Evolutionary conservation across 2,888 invertebrate genomes (phyloP), one percentile per base, ranked within the genome.

Genomic region (Tetheella fluctuosa): DNA sequence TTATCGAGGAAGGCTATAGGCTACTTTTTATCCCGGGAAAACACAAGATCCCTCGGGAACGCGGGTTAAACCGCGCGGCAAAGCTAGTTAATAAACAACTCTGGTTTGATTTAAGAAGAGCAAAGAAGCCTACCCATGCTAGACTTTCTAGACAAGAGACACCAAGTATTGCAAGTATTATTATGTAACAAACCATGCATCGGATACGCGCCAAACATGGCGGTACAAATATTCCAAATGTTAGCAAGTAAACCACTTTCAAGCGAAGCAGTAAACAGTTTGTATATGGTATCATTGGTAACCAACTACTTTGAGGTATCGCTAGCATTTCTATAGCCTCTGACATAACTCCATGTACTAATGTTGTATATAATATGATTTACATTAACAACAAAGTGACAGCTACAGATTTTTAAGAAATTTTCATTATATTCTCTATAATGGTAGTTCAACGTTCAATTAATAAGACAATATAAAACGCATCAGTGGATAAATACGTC

Each of bases 241-340:
- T 23, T 55, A 3, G 48, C 55, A 37, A n/a, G 54, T 12, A 54
- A n/a, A 54, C 30, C 30, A 55, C 55, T 55, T 37, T 55, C 55
- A 23, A 55, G 23, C 34, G 20, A 55, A 20, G 17, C 20, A 10
- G 55, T 34, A 17, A 34, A 25, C 23, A 30, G 34, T 20, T 34
- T 54, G 34, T 34, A 34, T 55, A 55, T 55, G 55, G 55, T 12
- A 30, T 15, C 55, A 20, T 34, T 37, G 55, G 55, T 12, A 30
- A 34, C 15, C 3, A 23, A 55, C 55, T 55, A 28, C 28, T 23
- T 28, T 37, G 34, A 37, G 34, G 23, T 55, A 55, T 55, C 15
- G n/a, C 37, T 25, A 23, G 37, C 55, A 55, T 34, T 54, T 55
- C 34, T 17, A 34, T 34, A 34, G 23, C 20, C 13, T 3, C 54